Percentiles rank a stretch among this genome's conserved stretches.
Conservation (phyloP, 2,888 invertebrate species). For the Anodontia alba region DNA sequence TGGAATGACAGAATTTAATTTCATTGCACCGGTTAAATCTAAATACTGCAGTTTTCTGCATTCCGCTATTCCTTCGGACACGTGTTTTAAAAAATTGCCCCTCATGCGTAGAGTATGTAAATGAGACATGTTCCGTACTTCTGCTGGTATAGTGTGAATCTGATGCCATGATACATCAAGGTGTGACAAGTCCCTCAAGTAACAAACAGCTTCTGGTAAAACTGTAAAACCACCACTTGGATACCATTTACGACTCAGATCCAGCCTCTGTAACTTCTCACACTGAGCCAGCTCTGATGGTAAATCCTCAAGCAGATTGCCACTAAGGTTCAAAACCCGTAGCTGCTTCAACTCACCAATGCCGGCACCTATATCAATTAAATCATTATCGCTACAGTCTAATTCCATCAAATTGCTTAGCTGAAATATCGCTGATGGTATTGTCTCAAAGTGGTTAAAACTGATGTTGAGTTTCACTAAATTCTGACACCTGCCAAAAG, state of each 20-base stretch:
- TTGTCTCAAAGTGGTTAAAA: constrained; percentile 74
- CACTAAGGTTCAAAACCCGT: constrained; percentile 70
- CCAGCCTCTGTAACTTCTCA: constrained; percentile 70
- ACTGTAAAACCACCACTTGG: constrained; percentile 73
- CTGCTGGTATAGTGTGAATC: constrained; percentile 77
- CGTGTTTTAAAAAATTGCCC: constrained; percentile 76
- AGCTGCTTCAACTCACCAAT: constrained; percentile 73
- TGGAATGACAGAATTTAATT: constrained; percentile 73
- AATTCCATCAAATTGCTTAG: constrained; percentile 68
- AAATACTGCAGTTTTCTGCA: constrained; percentile 72
- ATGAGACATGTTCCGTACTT: constrained; percentile 72
- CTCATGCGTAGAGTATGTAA: constrained; percentile 73
- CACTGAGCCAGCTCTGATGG: constrained; percentile 72
- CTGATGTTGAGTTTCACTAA: constrained; percentile 73
- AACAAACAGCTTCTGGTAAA: constrained; percentile 73
- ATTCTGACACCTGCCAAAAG: constrained; percentile 73
- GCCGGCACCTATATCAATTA: constrained; percentile 63
- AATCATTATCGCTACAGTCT: constrained; percentile 75
- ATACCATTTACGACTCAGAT: constrained; percentile 80
- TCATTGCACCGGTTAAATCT: constrained; percentile 78
- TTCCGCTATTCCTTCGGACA: constrained; percentile 71
- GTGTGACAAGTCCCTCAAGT: constrained; percentile 67
- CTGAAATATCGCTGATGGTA: constrained; percentile 72
- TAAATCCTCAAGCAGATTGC: constrained; percentile 72
- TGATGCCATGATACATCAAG: constrained; percentile 80